These are phyloP conservation scores for Arrhopalites spinosus DNA, from an alignment of 2,888 invertebrate genomes.

Conservation along the genomic window DNA sequence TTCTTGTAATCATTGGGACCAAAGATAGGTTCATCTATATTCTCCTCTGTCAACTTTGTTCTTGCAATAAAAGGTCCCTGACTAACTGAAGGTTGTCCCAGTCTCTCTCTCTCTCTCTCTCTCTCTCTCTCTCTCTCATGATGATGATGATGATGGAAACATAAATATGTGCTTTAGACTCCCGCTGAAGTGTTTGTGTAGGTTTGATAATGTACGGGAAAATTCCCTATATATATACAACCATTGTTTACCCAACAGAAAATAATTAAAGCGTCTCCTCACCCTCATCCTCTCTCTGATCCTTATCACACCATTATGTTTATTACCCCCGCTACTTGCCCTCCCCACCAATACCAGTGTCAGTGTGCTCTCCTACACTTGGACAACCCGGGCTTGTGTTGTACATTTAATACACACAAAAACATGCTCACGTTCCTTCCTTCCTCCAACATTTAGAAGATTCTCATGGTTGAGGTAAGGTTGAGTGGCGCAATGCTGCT, in stretches of 20 bases:
- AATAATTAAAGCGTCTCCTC: slow-evolving; percentile 49
- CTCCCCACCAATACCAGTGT: slow-evolving; percentile 18
- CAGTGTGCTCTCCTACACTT: background rate
- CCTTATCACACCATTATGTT: slow-evolving; percentile 51
- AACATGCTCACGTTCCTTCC: background rate
- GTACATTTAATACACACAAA: background rate
- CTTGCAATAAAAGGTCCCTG: slow-evolving; percentile 28
- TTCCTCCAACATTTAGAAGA: background rate
- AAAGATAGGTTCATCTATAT: slow-evolving; percentile 1
- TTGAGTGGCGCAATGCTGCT: too few relatives aligned
- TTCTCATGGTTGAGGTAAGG: background rate
- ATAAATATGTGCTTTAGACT: slow-evolving; percentile 47
- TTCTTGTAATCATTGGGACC: background rate
- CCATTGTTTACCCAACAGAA: slow-evolving; percentile 48
- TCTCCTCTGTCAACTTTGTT: slow-evolving; percentile 26
- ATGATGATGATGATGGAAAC: slow-evolving; percentile 33
- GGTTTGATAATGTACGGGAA: slow-evolving; percentile 45
- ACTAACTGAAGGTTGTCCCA: slow-evolving; percentile 27
- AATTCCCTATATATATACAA: slow-evolving; percentile 21
- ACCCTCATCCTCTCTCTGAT: slow-evolving; percentile 36
- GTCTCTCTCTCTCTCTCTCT: background rate
- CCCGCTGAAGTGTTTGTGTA: slow-evolving; percentile 47
- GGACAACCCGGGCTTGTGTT: too few relatives aligned
- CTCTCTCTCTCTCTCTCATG: background rate
- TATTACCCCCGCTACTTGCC: slow-evolving; percentile 41